Evolutionary conservation across 2,797 vertebrate species (phyloP).

Genomic region (Oryzias dopingdopingensis): DNA sequence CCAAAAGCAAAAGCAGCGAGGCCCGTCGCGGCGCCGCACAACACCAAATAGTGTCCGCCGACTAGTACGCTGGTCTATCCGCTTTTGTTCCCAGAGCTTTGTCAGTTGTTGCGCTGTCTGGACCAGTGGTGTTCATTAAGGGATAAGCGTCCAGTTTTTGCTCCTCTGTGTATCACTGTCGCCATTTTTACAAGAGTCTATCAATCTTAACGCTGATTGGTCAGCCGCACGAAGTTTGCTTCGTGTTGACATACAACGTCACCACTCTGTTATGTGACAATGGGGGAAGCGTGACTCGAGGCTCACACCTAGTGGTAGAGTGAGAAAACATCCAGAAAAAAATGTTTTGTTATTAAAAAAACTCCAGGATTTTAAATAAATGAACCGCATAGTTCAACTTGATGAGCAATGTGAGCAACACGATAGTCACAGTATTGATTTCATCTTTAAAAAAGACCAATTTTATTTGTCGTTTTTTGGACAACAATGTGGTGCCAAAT

Average conservation of each 20-base stretch:
- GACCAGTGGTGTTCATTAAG: constrained; percentile 43
- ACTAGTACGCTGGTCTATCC: constrained; percentile 4
- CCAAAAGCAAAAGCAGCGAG: constrained; percentile 42
- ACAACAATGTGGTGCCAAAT: too few species aligned
- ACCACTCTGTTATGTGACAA: constrained; percentile 28
- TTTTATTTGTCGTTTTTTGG: too few species aligned
- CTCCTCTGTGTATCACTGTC: constrained; percentile 53
- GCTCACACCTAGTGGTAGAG: constrained; percentile 36
- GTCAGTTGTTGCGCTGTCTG: constrained; percentile 26
- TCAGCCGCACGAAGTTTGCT: constrained; percentile 26
- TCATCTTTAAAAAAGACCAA: too few species aligned
- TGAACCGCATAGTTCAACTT: too few species aligned
- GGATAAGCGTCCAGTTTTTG: constrained; percentile 45
- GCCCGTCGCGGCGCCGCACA: not conserved
- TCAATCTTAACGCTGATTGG: constrained; percentile 66
- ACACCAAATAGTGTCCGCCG: not conserved
- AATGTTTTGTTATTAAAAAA: not conserved
- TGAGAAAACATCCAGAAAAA: not conserved
- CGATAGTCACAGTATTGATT: too few species aligned
- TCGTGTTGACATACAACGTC: constrained; percentile 70
- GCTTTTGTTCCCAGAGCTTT: constrained; percentile 10
- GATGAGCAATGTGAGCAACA: too few species aligned
- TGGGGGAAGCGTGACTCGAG: not conserved
- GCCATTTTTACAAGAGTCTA: constrained; percentile 78
- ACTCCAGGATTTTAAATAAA: too few species aligned